A percentile compares a stretch with the other conserved stretches of the same genome.
phyloP scores from a whole-genome alignment of 1,140 invertebrate species.

The Meloidogyne floridensis region DNA sequence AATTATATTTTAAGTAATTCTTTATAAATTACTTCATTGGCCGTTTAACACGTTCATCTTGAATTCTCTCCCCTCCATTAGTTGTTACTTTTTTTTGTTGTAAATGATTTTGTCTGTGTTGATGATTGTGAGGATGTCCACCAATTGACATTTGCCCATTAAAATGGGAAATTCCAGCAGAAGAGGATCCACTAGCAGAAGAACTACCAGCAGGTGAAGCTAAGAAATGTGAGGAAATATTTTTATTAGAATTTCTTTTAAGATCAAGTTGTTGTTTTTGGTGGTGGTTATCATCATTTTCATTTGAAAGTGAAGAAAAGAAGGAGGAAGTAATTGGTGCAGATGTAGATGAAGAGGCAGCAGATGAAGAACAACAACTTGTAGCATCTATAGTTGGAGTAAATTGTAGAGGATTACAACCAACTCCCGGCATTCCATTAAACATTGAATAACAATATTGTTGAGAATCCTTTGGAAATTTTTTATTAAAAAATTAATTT shows the following conservation, averaged over 20 bases:
- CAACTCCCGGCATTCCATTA: background rate
- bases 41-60: conserved; percentile 82
- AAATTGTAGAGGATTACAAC: background rate
- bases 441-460: background rate
- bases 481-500: background rate
- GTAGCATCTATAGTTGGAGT: background rate
- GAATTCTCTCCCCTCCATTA: background rate
- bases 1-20: background rate
- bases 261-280: background rate
- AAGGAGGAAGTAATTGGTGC: background rate
- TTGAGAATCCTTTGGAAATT: background rate
- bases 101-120: conserved; percentile 2
- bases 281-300: background rate
- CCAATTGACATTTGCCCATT: background rate
- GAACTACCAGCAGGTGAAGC: conserved; percentile 1
- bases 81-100: background rate
- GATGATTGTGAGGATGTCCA: background rate
- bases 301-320: conserved; percentile 1
- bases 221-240: background rate
- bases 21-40: conserved; percentile 78
- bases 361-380: conserved; percentile 4
- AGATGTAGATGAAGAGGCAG: background rate
- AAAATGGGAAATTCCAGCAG: background rate
- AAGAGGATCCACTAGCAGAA: conserved; percentile 5
- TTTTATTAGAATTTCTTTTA: conserved; percentile 3